Evolutionary conservation across 2,113 vertebrate species (phyloP), one percentile per base, ranked within the genome.

Genomic region (Panurus biarmicus): DNA sequence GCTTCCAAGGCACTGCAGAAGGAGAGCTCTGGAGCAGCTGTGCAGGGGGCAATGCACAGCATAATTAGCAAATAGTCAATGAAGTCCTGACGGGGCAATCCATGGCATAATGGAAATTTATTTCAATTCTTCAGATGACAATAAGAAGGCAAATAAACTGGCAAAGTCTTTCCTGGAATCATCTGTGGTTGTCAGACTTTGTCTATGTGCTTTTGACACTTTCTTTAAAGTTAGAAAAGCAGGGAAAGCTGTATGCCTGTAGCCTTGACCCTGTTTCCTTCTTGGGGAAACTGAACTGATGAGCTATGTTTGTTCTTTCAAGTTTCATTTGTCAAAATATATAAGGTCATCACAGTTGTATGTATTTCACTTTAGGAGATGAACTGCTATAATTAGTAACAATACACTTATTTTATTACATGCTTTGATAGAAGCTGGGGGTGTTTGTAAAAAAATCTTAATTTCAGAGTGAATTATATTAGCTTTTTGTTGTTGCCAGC

Each of bases 41-140:
- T 40, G 48, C 58, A 94, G 81, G 65, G 29, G 65, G 67, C 45
- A 73, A 40, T 53, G 77, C 57, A 74, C n/a, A n/a, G n/a, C n/a
- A n/a, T n/a, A n/a, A 58, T 95, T 80, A 94, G 51, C 86, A 97
- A 90, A 93, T n/a, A 95, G 93, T 72, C 38, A 12, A 35, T 78
- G 87, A 69, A 87, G 31, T 40, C 6, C 57, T 64, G 45, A 74
- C 9, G 15, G 47, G 80, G 50, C 53, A 90, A 36, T 73, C 76
- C 15, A 11, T 88, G 94, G 51, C 71, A 84, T 77, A 96, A 72
- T 83, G 89, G 95, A 94, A 87, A 96, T 96, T 97, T 96, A 96
- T 96, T 96, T 95, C 93, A 35, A 42, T 94, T 97, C 91, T 96
- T 96, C 93, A 93, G 47, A 94, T 91, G 79, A 95, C 81, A 97